Evolutionary conservation across 2,797 vertebrate species (phyloP).

Genomic region (Hirundo rustica): DNA sequence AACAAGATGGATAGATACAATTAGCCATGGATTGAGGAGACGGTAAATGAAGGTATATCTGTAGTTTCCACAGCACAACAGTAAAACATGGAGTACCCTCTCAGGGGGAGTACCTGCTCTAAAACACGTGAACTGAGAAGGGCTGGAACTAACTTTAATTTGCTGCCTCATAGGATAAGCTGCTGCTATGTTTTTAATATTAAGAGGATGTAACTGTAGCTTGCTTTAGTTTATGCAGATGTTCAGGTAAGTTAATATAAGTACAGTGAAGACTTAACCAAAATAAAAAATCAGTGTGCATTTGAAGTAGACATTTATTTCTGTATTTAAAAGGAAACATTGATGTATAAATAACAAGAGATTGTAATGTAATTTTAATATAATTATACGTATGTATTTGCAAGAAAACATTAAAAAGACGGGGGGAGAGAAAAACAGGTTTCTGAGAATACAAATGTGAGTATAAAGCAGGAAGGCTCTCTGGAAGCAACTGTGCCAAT

Average conservation of each 20-base stretch:
- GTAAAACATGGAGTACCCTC: not conserved
- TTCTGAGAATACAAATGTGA: not conserved
- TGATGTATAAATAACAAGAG: not conserved
- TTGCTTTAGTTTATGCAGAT: not conserved
- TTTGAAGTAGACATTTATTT: constrained; percentile 1
- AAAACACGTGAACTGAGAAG: not conserved
- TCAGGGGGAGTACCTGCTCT: not conserved
- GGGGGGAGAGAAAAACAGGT: rapidly evolving
- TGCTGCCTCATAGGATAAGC: not conserved
- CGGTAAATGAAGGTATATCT: not conserved
- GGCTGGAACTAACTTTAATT: not conserved
- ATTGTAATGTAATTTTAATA: not conserved
- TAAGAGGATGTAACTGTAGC: not conserved
- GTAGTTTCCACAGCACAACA: not conserved
- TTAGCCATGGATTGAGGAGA: not conserved
- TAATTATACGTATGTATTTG: not conserved
- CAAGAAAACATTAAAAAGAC: not conserved
- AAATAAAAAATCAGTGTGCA: not conserved
- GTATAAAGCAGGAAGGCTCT: not conserved
- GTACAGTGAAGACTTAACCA: not conserved
- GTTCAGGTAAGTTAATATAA: constrained; percentile 4
- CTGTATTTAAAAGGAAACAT: not conserved
- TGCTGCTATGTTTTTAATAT: constrained; percentile 8
- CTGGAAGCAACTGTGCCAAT: not conserved
- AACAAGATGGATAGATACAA: not conserved